Evolutionary conservation across 2,888 invertebrate species (phyloP), one percentile per base, ranked within the genome.

Genomic region (Melangyna quadrimaculata): DNA sequence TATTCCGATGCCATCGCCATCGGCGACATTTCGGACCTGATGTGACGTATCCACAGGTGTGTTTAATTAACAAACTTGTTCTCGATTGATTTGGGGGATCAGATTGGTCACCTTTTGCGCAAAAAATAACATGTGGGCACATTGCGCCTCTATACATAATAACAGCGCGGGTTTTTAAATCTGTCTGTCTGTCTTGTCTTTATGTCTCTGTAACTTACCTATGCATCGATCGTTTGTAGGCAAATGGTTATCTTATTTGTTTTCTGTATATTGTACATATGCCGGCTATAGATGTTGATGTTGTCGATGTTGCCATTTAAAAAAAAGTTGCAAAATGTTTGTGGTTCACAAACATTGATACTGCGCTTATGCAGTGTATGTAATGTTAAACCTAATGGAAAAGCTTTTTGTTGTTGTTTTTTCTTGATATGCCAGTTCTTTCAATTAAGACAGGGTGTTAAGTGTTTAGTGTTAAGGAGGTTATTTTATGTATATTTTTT

Each of bases 31-130:
- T 65, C 17, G 65, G 57, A 57, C 53, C 48, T 69, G 75, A 71
- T 84, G 45, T 79, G 84, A 84, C 84, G 84, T 84, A 77, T 69
- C 55, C 75, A 69, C 79, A 84, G 84, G 79, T 84, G 84, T 75
- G 79, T 84, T 84, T 72, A 75, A 79, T 79, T 75, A 70, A 72
- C 17, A 84, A 84, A 84, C 84, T 75, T 72, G 84, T 84, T 84
- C 71, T 79, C 72, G 75, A 75, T 75, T 72, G 75, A 84, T 84
- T 71, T 77, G 84, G 71, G 43, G 24, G 78, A 82, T 78, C 71
- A 61, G 59, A 83, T 63, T 69, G 78, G 70, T 32, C 51, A 67
- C 67, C 67, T 59, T 67, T 35, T 48, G 35, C 35, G 45, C 40
- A 24, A 70, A 24, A 24, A 70, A 24, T 74, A 65, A 51, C 63